Conservation (phyloP, 2,113 vertebrate species). For the Pygoscelis antarcticus region DNA sequence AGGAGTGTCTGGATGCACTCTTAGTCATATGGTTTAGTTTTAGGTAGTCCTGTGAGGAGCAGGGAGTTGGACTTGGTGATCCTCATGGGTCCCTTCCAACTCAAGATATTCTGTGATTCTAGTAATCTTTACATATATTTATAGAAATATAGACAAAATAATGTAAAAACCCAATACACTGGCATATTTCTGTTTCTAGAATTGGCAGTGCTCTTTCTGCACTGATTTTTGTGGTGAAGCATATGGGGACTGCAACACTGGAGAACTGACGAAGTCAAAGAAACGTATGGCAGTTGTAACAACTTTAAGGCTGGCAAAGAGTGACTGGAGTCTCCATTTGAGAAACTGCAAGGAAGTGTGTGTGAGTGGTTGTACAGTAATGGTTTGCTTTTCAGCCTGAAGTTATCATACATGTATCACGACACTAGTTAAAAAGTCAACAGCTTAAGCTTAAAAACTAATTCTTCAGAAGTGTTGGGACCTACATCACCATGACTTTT, state of each 20-base stretch:
- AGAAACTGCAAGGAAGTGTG: background rate
- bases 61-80: background rate
- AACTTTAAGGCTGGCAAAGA: background rate
- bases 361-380: background rate
- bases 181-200: background rate
- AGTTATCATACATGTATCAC: background rate
- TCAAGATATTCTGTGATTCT: background rate
- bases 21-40: background rate
- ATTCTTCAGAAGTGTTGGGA: background rate
- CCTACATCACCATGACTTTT: background rate
- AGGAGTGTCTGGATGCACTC: background rate
- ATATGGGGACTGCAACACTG: background rate
- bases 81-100: background rate
- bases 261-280: too few species aligned
- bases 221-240: background rate
- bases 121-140: background rate
- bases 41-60: background rate
- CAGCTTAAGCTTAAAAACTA: background rate
- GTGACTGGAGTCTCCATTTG: background rate
- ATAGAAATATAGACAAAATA: background rate
- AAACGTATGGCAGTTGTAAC: background rate
- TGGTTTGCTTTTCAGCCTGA: background rate
- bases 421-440: background rate
- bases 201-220: background rate
- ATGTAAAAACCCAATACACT: background rate